Evolutionary conservation across 2,888 invertebrate genomes (phyloP), one percentile per base, ranked within the genome.

Genomic region (Pachymerium ferrugineum): DNA sequence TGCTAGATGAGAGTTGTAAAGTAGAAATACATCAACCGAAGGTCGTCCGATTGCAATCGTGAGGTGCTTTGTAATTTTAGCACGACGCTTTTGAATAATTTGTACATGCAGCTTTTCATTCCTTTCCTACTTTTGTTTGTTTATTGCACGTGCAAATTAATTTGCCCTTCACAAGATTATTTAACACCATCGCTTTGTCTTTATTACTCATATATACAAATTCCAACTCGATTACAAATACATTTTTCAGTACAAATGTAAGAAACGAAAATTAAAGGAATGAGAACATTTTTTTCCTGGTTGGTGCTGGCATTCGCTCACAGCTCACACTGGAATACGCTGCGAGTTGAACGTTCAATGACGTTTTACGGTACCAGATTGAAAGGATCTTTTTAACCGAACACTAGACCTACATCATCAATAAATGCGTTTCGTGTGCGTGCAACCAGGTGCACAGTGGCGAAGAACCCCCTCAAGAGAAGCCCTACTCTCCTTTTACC

Each of bases 361-460:
- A 62, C 38, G 38, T 38, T 38, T 38, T 38, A 38, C 38, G 38
- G 38, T 28, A 28, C 62, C 14, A 62, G 62, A 62, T 62, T 62
- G 62, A 62, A 62, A 28, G 28, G 28, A 62, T 25, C 25, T 62
- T 62, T 47, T 62, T 62, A 62, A 62, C 62, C 62, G 62, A 62
- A 62, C 62, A 10, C 62, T 62, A 62, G 54, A 54, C 54, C 62
- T 62, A 28, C 62, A 28, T 62, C 62, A 62, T 22, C 62, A 62
- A 62, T 62, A 62, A 62, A n/a, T 62, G 25, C 62, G 25, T 16
- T 25, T 5, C 10, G 62, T 22, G 62, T n/a, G 62, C 28, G 25
- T n/a, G 28, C 47, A 47, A 47, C 47, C 47, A 47, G 47, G 28
- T 62, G 62, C 62, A 62, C 28, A 8, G n/a, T 28, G 0, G 25